A percentile compares a stretch with the other conserved stretches of the same genome.
These are phyloP conservation scores for Phyllotreta cruciferae DNA, from an alignment of 2,888 invertebrate genomes.

Conservation along the genomic window DNA sequence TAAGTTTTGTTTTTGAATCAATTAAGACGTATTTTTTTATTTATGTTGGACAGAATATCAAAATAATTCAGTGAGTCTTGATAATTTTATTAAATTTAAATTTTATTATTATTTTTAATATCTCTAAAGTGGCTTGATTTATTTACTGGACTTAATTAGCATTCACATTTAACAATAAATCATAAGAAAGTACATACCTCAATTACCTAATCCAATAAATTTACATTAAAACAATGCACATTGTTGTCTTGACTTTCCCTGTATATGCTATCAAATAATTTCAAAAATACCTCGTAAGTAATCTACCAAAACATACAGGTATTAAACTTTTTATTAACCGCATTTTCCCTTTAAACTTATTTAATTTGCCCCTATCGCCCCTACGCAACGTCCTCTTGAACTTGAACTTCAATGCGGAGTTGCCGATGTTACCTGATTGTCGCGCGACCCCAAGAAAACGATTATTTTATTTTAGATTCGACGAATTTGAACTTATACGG, in stretches of 20 bases:
- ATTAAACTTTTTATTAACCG: too few species aligned
- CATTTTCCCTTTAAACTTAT: not conserved
- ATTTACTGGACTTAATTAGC: not conserved
- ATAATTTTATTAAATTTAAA: too few species aligned
- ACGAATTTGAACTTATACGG: not conserved
- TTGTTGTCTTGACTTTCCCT: too few species aligned
- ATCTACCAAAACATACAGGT: too few species aligned
- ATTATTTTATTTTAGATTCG: too few species aligned
- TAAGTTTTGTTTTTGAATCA: too few species aligned
- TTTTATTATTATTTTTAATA: too few species aligned
- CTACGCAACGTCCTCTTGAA: slow-evolving; percentile 18
- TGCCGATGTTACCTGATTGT: slow-evolving; percentile 11
- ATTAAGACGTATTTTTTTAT: not conserved
- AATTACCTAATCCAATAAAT: too few species aligned
- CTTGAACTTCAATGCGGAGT: slow-evolving; percentile 24
- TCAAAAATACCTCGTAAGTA: too few species aligned
- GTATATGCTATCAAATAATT: too few species aligned
- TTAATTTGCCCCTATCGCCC: slow-evolving; percentile 8
- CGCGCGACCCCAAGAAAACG: too few species aligned
- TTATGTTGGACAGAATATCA: not conserved
- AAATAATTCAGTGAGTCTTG: not conserved
- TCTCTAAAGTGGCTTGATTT: not conserved
- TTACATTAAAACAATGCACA: too few species aligned
- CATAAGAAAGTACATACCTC: not conserved
- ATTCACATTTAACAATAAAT: not conserved